Conservation (phyloP, 2,113 vertebrate genomes). For the Protobothrops flavoviridis region DNA sequence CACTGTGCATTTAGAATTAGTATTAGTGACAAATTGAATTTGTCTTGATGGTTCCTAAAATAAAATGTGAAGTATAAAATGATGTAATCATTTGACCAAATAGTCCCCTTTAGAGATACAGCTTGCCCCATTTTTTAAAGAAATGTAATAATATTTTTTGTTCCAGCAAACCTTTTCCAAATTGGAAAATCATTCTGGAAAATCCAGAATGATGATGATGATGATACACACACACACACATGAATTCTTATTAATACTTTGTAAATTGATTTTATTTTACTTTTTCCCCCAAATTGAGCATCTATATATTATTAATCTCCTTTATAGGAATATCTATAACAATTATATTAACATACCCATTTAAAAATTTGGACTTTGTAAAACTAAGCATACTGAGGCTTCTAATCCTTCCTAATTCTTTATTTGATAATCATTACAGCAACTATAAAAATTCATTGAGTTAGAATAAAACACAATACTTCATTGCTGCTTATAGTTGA, state of each 20-base stretch:
- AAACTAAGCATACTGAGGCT: not conserved
- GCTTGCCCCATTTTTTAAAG: not conserved
- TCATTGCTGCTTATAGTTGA: not conserved
- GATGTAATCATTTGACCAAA: not conserved
- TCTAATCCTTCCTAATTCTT: not conserved
- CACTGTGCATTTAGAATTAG: not conserved
- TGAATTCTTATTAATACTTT: too few species aligned
- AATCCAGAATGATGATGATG: too few species aligned
- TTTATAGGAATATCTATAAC: not conserved
- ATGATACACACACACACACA: too few species aligned
- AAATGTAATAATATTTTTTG: not conserved
- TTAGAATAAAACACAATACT: too few species aligned
- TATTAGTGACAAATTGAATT: not conserved
- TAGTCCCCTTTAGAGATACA: not conserved
- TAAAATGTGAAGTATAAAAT: not conserved
- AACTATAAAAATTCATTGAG: not conserved
- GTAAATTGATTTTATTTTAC: too few species aligned
- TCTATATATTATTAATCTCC: too few species aligned
- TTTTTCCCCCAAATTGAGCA: too few species aligned
- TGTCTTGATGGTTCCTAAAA: not conserved
- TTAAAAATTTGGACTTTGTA: not conserved
- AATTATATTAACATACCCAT: not conserved
- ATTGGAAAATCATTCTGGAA: too few species aligned
- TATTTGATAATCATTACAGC: not conserved
- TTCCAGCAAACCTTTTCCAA: not conserved